Percentiles rank a stretch among this genome's conserved stretches.
Conservation (phyloP, 2,888 invertebrate species). For the Xestia xanthographa region DNA sequence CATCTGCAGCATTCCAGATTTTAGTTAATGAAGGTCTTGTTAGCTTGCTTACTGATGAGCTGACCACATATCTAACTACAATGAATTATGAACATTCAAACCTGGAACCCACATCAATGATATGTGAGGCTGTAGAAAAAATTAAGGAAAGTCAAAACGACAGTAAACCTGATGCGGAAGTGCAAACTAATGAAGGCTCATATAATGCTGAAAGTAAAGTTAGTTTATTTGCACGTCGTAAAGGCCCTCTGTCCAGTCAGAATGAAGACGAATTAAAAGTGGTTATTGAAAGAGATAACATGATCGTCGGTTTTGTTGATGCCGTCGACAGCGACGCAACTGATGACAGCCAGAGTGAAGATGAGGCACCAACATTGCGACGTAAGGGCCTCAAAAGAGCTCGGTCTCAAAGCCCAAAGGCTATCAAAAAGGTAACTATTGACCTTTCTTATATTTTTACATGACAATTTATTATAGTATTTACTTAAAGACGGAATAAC, state of each 20-base stretch:
- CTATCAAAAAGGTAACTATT: slow-evolving; percentile 77
- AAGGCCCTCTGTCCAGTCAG: slow-evolving; percentile 73
- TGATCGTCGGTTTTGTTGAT: slow-evolving; percentile 87
- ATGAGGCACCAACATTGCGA: slow-evolving; percentile 70
- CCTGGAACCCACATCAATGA: slow-evolving; percentile 67
- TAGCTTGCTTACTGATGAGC: slow-evolving; percentile 82
- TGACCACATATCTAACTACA: slow-evolving; percentile 80
- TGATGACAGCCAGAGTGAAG: slow-evolving; percentile 83
- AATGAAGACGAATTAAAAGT: slow-evolving; percentile 84
- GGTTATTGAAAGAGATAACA: slow-evolving; percentile 87
- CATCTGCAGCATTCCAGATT: slow-evolving; percentile 83
- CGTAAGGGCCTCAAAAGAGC: slow-evolving; percentile 80
- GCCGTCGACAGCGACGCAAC: slow-evolving; percentile 83
- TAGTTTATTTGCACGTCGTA: slow-evolving; percentile 78
- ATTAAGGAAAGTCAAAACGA: slow-evolving; percentile 56
- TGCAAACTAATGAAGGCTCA: slow-evolving; percentile 39
- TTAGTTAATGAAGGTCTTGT: slow-evolving; percentile 87
- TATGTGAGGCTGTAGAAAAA: slow-evolving; percentile 64
- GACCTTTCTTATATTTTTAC: neutral
- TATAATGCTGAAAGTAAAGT: slow-evolving; percentile 66
- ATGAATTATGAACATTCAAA: slow-evolving; percentile 86
- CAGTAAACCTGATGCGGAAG: slow-evolving; percentile 42
- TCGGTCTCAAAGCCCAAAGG: slow-evolving; percentile 78
- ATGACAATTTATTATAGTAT: neutral
- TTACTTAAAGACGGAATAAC: neutral